A percentile compares a stretch with the other conserved stretches of the same genome.
Evolutionary conservation across 2,113 vertebrate species (phyloP).

Genomic region (Notothenia coriiceps): DNA sequence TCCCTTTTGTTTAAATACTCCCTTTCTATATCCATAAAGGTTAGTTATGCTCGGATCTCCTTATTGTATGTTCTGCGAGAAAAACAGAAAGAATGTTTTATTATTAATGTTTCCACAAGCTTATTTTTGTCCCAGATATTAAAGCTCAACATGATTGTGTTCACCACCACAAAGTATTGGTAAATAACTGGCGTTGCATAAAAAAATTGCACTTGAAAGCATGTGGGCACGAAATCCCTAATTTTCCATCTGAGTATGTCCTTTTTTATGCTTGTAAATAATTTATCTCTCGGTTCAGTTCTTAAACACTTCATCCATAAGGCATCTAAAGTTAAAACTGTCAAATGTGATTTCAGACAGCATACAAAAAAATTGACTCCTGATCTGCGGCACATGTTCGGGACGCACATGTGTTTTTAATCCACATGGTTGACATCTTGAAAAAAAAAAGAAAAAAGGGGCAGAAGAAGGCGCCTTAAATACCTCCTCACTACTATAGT

Average conservation of each 20-base stretch:
- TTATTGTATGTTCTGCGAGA: neutral
- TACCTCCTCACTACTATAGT: neutral
- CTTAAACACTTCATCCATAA: neutral
- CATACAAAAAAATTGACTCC: neutral
- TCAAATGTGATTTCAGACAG: slow-evolving; percentile 11
- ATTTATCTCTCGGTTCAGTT: neutral
- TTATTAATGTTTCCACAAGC: neutral
- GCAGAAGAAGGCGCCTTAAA: neutral
- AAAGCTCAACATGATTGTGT: slow-evolving; percentile 10
- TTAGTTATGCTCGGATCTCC: too few species aligned
- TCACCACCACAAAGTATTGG: neutral
- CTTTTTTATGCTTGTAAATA: neutral
- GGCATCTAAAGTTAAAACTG: neutral
- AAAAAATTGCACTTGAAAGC: neutral
- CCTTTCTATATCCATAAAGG: too few species aligned
- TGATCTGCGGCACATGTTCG: slow-evolving; percentile 11
- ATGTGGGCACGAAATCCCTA: neutral
- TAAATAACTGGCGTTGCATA: neutral
- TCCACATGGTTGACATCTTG: slow-evolving; percentile 14
- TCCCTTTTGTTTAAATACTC: too few species aligned
- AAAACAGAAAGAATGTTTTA: too few species aligned
- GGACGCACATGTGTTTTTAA: slow-evolving; percentile 43
- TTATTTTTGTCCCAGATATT: neutral
- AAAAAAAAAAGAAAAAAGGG: neutral
- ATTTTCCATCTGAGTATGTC: neutral